phyloP scores from a whole-genome alignment of 2,888 invertebrate species.

The Cremastobaeus sp. region DNA sequence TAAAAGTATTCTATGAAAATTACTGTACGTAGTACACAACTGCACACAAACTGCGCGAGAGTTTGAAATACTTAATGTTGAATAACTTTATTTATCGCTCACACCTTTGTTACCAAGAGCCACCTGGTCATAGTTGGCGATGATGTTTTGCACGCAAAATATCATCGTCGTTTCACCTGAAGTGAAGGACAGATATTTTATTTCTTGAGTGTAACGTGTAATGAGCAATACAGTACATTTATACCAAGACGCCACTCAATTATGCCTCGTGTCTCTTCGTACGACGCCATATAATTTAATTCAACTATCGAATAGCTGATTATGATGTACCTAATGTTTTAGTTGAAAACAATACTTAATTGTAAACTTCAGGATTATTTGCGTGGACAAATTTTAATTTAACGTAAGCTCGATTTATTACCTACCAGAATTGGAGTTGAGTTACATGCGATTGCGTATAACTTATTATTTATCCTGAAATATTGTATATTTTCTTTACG shows the following conservation, averaged over 20 bases:
- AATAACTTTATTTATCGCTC: slow-evolving; percentile 64
- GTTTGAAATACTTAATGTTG: slow-evolving; percentile 75
- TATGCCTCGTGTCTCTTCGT: slow-evolving; percentile 42
- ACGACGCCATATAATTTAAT: slow-evolving; percentile 45
- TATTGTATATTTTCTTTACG: slow-evolving; percentile 11
- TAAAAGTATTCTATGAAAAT: slow-evolving; percentile 2
- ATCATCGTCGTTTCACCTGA: too few relatives aligned
- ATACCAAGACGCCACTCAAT: too few relatives aligned
- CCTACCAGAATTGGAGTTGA: not conserved
- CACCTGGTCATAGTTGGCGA: slow-evolving; percentile 9
- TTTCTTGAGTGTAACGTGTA: not conserved
- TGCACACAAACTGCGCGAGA: slow-evolving; percentile 69
- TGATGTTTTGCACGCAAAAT: not conserved
- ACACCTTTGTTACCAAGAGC: slow-evolving; percentile 51
- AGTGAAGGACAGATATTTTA: too few relatives aligned
- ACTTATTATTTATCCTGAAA: not conserved
- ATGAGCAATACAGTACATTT: not conserved
- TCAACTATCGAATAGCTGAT: slow-evolving; percentile 7
- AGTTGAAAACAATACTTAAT: slow-evolving; percentile 27
- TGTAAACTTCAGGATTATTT: slow-evolving; percentile 2
- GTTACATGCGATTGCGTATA: not conserved
- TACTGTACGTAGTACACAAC: slow-evolving; percentile 63
- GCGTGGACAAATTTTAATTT: slow-evolving; percentile 3
- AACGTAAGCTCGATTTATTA: slow-evolving; percentile 8
- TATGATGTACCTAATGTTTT: slow-evolving; percentile 14